Evolutionary conservation across 92 coral and sea anemone species (phyloP), one percentile per base, ranked within the genome.

Genomic region (Hydrozoanthus gracilis): DNA sequence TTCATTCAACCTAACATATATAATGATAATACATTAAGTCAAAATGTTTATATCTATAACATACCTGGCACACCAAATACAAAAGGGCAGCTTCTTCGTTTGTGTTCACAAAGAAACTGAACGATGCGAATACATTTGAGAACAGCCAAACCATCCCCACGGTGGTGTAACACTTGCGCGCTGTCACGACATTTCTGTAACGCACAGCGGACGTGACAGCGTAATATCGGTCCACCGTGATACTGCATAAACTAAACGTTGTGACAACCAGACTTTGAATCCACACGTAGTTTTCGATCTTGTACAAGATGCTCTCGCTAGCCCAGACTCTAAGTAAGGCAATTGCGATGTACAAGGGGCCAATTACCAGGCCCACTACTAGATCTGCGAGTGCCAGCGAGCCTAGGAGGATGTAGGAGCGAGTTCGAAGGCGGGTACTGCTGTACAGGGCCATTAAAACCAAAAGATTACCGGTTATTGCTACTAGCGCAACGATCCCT

Each of bases 371-470:
- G 7, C 90, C 90, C 8, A 78, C 86, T 14, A 70, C 4, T 4
- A 87, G 39, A 17, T 87, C 90, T 8, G 90, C 90, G 12, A 70
- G 5, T 14, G 91, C 87, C 52, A 88, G 71, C 11, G 91, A 88
- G 4, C 60, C 87, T 44, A 88, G 82, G 76, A 58, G 83, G 11
- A 88, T 39, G 77, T 83, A 82, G 45, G 87, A 82, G 3, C 39
- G 49, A 6, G 83, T 88, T 14, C 47, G 87, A n/a, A 88, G 82
- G 4, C 64, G 71, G 49, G 68, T 83, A 15, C 83, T 82, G 49
- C 62, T 58, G 45, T 51, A 17, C 17, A 88, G 74, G 45, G 87
- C 35, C 7, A 74, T 54, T 11, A 82, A 65, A 65, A 88, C 69
- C 11, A 88, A n/a, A 5, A 80, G 51, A 79, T 87, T 87, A 55